Conservation (phyloP, 2,888 invertebrate species). For the Apoda limacodes region DNA sequence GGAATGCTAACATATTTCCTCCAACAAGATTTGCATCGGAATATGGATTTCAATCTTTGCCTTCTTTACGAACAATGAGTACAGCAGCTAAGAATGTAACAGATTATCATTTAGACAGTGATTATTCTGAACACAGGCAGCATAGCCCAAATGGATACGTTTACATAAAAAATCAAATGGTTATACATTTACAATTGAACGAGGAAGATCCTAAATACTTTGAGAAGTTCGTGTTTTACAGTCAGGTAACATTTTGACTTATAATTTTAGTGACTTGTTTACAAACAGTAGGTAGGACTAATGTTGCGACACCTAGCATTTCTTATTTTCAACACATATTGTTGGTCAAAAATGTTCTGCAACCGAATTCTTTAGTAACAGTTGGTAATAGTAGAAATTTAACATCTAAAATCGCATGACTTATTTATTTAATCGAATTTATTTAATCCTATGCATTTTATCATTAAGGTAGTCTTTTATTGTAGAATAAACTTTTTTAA, state of each 20-base stretch:
- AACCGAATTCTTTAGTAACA: too few relatives aligned
- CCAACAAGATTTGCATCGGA: slow-evolving; percentile 93
- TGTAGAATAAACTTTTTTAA: too few relatives aligned
- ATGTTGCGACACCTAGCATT: too few relatives aligned
- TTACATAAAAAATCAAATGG: slow-evolving; percentile 72
- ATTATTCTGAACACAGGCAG: slow-evolving; percentile 83
- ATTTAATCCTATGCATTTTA: too few relatives aligned
- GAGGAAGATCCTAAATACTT: slow-evolving; percentile 67
- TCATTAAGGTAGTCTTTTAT: too few relatives aligned
- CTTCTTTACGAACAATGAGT: slow-evolving; percentile 76
- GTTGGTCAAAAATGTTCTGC: too few relatives aligned
- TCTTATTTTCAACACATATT: too few relatives aligned
- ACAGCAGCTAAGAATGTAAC: slow-evolving; percentile 63
- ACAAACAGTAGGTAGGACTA: too few relatives aligned
- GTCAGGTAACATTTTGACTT: slow-evolving; percentile 73
- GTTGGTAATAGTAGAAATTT: too few relatives aligned
- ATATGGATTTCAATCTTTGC: slow-evolving; percentile 94
- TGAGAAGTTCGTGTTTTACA: slow-evolving; percentile 81
- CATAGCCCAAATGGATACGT: slow-evolving; percentile 83
- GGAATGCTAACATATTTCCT: slow-evolving; percentile 83
- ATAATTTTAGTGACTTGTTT: neutral
- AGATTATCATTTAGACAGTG: slow-evolving; percentile 66
- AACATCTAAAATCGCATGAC: too few relatives aligned
- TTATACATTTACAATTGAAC: slow-evolving; percentile 71
- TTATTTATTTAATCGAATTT: too few relatives aligned